Evolutionary conservation across 2,797 vertebrate genomes (phyloP), one percentile per base, ranked within the genome.

Genomic region (Apodemus agrarius): DNA sequence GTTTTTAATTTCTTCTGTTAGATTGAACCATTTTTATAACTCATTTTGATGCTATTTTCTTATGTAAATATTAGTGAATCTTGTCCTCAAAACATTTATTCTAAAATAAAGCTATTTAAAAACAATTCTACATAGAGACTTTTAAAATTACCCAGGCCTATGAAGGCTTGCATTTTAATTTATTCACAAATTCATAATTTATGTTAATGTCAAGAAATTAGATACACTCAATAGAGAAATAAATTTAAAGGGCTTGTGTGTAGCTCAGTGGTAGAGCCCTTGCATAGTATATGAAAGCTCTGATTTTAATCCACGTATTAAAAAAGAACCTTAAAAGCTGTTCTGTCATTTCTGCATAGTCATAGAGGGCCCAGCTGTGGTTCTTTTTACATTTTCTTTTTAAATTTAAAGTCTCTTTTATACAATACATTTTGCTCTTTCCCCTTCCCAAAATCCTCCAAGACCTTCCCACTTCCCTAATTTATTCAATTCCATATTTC

Each of bases 31-130:
- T 57, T 31, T 85, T 82, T 54, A 67, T 24, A 82, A 75, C 19
- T 74, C 40, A 10, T 76, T 85, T 61, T 84, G n/a, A 19, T 84
- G 29, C 34, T 88, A 43, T 87, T 81, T 96, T 91, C 65, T 90
- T 75, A 61, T 3, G 82, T 52, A 83, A 92, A 87, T 88, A 37
- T 14, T 57, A 46, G 3, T 49, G n/a, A 75, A 37, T 82, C 72
- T 90, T 65, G 43, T 90, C 88, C 1, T 75, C 24, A 79, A 85
- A 90, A 59, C 19, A 80, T 74, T 81, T 46, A 81, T 95, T 91
- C 17, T 76, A 59, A 93, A 90, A 82, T 24, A 43, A 52, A 40
- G 63, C 22, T 89, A 10, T 88, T 37, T 37, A 72, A 91, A 90
- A 61, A 89, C 8, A 91, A 84, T 87, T 90, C 59, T 96, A 59